These are phyloP conservation scores for Cheilosia pagana DNA, from an alignment of 2,888 invertebrate genomes.

Conservation along the genomic window DNA sequence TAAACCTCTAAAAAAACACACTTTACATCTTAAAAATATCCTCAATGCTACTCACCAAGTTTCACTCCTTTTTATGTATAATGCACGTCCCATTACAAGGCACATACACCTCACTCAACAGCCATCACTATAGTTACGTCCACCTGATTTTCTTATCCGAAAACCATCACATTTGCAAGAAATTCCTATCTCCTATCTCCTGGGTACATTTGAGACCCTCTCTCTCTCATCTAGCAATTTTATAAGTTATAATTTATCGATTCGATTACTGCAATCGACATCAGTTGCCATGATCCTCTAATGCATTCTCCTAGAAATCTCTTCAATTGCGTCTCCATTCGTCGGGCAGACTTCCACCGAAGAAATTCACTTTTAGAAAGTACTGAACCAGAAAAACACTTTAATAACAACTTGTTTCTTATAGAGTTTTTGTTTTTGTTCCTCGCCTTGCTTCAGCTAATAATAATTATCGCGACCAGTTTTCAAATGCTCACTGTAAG, in stretches of 20 bases:
- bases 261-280: not conserved
- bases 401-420: slow-evolving; percentile 38
- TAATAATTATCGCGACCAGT: slow-evolving; percentile 53
- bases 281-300: slow-evolving; percentile 16
- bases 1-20: too few relatives aligned
- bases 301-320: slow-evolving; percentile 41
- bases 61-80: too few relatives aligned
- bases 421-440: not conserved
- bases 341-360: slow-evolving; percentile 1
- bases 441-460: slow-evolving; percentile 8
- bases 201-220: too few relatives aligned
- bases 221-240: slow-evolving; percentile 5
- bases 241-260: slow-evolving; percentile 36
- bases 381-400: slow-evolving; percentile 54
- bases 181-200: too few relatives aligned
- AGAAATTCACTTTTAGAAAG: slow-evolving; percentile 72
- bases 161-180: too few relatives aligned
- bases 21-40: too few relatives aligned
- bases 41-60: too few relatives aligned
- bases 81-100: too few relatives aligned
- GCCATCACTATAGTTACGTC: too few relatives aligned
- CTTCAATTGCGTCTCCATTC: slow-evolving; percentile 2
- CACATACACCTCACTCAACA: too few relatives aligned
- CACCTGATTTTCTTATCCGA: too few relatives aligned
- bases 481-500: slow-evolving; percentile 39